Base-by-base conservation (phyloP, 2,888 invertebrate genomes). In the Cynaeus angustus region DNA sequence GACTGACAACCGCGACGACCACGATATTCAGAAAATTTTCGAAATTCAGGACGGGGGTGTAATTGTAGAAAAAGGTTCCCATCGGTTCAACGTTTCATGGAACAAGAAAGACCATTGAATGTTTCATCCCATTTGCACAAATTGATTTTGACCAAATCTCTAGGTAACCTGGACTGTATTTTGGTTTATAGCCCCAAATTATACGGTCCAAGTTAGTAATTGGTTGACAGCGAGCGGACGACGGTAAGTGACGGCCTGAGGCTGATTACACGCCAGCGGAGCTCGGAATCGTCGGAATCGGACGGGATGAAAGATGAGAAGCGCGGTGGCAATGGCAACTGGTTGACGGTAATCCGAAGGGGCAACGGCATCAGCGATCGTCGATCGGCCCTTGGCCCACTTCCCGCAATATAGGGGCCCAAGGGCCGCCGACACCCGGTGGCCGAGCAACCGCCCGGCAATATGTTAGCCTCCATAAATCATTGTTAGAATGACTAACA, bases 401-500 rank as follows among this genome's bases (percentile, higher is more conserved):
- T 55, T 67, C 53, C 62, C 66, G 66, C 68, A 62, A 68, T 70
- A 70, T 70, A 71, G 73, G 70, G 72, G 73, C 72, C 53, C 70
- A 67, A 69, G 72, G 74, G 72, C 74, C 71, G 72, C 74, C 71
- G 72, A 72, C 76, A 77, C 77, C 79, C 77, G 75, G 74, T 77
- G 79, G 77, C 76, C 76, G 75, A 67, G 68, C 74, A 72, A 73
- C 77, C 78, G 77, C 77, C 83, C 80, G 81, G 84, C 86, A 86
- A 86, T 86, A 86, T 86, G 86, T 86, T 85, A 82, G 84, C 83
- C 80, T 82, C 84, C 83, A 86, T 86, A 86, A 86, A 86, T 86
- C 86, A 86, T 86, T 84, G 86, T 86, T 85, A 84, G 85, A 83
- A 86, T 86, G 86, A 86, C 85, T 86, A 85, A 85, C 85, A 84